Percentiles rank a stretch among this genome's conserved stretches.
These are phyloP conservation scores for Mus musculus DNA, from an alignment of 2,113 vertebrate genomes.

Conservation along the genomic window GRCm39 chr7:34858001-34858500, in stretches of 20 bases:
- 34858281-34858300: not conserved
- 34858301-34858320: not conserved
- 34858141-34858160: not conserved
- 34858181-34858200: too few species aligned
- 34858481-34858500: not conserved
- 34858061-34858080: too few species aligned
- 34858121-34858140: not conserved
- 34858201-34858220: not conserved
- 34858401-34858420: not conserved
- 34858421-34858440: not conserved
- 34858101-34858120: not conserved
- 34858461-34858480: conserved; percentile 12
- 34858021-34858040: not conserved
- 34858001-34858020: not conserved
- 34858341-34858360: not conserved
- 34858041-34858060: not conserved
- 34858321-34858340: conserved; percentile 20
- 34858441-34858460: not conserved
- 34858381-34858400: not conserved
- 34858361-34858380: not conserved
- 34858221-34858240: not conserved
- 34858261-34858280: not conserved
- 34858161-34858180: not conserved
- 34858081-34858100: not conserved
- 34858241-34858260: not conserved